Conservation (phyloP, 2,797 vertebrate genomes). For the Pseudochirops corinnae region DNA sequence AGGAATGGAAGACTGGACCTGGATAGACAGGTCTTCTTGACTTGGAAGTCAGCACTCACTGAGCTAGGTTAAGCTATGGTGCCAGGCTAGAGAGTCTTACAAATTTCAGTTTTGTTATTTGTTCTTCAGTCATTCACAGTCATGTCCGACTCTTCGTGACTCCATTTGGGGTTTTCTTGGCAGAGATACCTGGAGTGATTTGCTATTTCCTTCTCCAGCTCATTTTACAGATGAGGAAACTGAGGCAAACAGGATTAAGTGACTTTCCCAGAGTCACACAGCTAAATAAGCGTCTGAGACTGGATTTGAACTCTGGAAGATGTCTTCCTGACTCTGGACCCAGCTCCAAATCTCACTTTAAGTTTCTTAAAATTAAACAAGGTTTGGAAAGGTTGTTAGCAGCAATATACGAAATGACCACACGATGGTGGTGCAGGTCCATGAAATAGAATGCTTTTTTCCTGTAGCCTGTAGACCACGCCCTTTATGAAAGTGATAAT, state of each 20-base stretch:
- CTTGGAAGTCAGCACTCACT: not conserved
- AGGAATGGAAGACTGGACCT: not conserved
- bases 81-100: not conserved
- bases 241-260: not conserved
- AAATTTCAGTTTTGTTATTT: not conserved
- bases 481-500: not conserved
- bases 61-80: not conserved
- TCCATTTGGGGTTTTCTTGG: not conserved
- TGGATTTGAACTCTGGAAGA: not conserved
- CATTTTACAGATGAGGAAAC: not conserved
- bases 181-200: not conserved
- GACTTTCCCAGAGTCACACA: not conserved
- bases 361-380: slow-evolving; percentile 75
- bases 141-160: not conserved
- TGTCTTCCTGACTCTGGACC: not conserved
- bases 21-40: not conserved
- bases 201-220: not conserved
- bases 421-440: slow-evolving; percentile 57
- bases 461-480: not conserved
- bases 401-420: slow-evolving; percentile 37
- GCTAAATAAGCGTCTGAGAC: not conserved
- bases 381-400: slow-evolving; percentile 33
- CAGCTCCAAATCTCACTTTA: slow-evolving; percentile 31
- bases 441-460: slow-evolving; percentile 1
- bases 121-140: not conserved